These are phyloP conservation scores for Apotomis betuletana DNA, from an alignment of 2,888 invertebrate genomes.

Conservation along the genomic window DNA sequence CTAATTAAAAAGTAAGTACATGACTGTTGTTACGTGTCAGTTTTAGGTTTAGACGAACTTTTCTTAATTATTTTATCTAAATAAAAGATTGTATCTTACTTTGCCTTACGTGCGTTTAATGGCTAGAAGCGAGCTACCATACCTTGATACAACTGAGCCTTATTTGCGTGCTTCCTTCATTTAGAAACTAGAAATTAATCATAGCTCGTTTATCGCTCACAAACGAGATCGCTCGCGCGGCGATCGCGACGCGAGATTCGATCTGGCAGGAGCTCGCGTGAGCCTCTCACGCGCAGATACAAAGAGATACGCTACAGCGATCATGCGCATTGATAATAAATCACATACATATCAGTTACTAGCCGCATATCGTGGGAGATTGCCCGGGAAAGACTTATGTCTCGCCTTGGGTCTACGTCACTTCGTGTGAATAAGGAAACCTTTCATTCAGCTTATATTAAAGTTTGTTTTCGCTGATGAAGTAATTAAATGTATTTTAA, in stretches of 20 bases:
- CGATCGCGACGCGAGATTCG: slow-evolving; percentile 63
- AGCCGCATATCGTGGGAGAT: slow-evolving; percentile 66
- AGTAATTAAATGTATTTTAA: not conserved
- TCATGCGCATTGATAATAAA: slow-evolving; percentile 76
- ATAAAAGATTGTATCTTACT: too few relatives aligned
- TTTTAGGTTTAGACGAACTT: too few relatives aligned
- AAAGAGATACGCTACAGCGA: slow-evolving; percentile 71
- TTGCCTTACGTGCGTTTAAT: too few relatives aligned
- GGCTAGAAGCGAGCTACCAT: not conserved
- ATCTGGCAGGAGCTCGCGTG: slow-evolving; percentile 60
- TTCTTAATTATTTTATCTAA: too few relatives aligned
- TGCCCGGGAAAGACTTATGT: slow-evolving; percentile 48
- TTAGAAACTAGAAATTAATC: slow-evolving; percentile 61
- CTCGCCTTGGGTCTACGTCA: slow-evolving; percentile 31
- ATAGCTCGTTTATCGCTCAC: slow-evolving; percentile 60
- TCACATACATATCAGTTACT: slow-evolving; percentile 73
- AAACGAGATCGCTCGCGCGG: slow-evolving; percentile 57
- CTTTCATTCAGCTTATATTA: slow-evolving; percentile 3
- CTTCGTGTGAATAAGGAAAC: slow-evolving; percentile 22
- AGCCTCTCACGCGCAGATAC: slow-evolving; percentile 60
- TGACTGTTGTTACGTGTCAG: too few relatives aligned
- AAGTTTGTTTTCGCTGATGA: not conserved
- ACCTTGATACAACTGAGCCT: slow-evolving; percentile 28
- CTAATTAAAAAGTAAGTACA: too few relatives aligned
- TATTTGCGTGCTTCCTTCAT: slow-evolving; percentile 47